Percentiles rank a stretch among this genome's conserved stretches.
phyloP scores from a whole-genome alignment of 2,797 vertebrate genomes.

The Smutsia gigantea region DNA sequence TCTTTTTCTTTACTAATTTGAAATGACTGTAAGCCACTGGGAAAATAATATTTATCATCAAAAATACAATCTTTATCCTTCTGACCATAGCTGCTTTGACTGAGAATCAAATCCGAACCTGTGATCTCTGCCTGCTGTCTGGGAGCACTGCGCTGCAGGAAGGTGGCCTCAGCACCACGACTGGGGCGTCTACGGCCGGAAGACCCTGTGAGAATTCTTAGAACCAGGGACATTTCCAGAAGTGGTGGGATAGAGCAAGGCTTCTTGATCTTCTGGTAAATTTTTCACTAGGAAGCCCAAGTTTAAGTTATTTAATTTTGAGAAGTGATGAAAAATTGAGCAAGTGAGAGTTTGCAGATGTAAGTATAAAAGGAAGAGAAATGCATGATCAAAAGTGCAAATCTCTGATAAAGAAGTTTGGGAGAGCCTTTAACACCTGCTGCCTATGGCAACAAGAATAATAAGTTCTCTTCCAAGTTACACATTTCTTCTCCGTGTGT shows the following conservation, averaged over 20 bases:
- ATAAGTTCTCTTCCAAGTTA: neutral
- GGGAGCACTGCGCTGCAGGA: neutral
- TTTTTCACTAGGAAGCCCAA: neutral
- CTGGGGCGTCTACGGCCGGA: neutral
- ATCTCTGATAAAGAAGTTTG: neutral
- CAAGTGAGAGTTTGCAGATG: neutral
- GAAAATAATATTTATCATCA: neutral
- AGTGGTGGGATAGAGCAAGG: neutral
- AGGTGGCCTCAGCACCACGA: neutral
- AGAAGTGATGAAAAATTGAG: neutral
- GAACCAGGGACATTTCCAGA: neutral
- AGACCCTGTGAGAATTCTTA: neutral
- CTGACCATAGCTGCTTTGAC: neutral
- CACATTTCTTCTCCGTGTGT: neutral
- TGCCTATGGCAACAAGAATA: neutral
- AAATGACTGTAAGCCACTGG: neutral
- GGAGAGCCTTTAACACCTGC: neutral
- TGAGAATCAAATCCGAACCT: neutral
- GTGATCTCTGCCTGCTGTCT: neutral
- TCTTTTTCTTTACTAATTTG: neutral
- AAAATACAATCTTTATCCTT: neutral
- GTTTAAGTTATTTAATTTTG: neutral
- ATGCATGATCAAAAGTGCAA: neutral
- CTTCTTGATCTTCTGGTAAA: neutral
- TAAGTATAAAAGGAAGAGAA: neutral